Base-by-base conservation (phyloP, 2,797 vertebrate species). In the Orientallactaga sibirica region DNA sequence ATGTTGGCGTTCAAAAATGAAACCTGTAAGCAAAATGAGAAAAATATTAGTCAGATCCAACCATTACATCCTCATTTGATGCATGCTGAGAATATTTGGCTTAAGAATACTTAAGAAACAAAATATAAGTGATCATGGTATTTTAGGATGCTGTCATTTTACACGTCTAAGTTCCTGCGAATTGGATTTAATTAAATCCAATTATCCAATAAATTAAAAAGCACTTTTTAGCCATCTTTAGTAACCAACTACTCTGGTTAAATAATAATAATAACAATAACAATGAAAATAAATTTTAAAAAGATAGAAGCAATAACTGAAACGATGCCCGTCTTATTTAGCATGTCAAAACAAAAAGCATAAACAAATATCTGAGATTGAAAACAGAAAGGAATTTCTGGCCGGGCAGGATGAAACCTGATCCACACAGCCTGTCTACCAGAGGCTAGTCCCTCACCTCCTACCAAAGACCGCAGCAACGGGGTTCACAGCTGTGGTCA, bases 301-400 rank as follows among this genome's bases (percentile, higher is more conserved):
- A 67, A 33, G 33, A 67, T 86, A 81, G 55, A 92, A 83, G 37
- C 87, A 92, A 89, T 93, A 96, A 97, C 82, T 92, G 91, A 96
- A 73, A 91, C 62, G 43, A 10, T 70, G 80, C 81, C 93, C 93
- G 81, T 95, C 90, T 92, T 96, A 87, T 94, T 95, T 95, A 95
- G 95, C 90, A 93, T 97, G 97, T 97, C 95, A 93, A 97, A 97
- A 97, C 95, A 97, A 97, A 97, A 96, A 96, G 84, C 90, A 90
- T 97, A 97, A 97, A 97, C 96, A 97, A 96, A 95, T 94, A 97
- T 93, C 94, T 97, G 92, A 91, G 92, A 94, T 96, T 96, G 95
- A 97, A 97, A 95, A 95, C 96, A 94, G 97, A 97, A 95, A 95
- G 95, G 96, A 97, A 97, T 97, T 97, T 96, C 89, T 97, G 97